These are phyloP conservation scores for Phoxinus phoxinus DNA, from an alignment of 2,113 vertebrate genomes.

Conservation along the genomic window DNA sequence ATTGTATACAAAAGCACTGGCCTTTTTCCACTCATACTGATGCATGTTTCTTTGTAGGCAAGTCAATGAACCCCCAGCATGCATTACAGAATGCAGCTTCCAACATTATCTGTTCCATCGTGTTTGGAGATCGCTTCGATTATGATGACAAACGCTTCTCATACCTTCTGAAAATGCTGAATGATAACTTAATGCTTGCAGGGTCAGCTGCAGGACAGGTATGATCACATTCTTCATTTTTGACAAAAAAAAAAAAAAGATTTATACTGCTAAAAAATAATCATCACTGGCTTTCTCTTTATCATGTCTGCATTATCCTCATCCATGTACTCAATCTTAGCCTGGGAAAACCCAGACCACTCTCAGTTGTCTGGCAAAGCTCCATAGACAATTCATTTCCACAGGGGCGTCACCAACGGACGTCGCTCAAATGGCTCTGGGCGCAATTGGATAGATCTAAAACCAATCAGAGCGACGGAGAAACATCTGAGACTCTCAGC, in stretches of 20 bases:
- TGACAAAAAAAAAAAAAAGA: not conserved
- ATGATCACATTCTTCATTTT: not conserved
- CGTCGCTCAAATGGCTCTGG: too few relatives aligned
- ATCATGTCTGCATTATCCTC: too few relatives aligned
- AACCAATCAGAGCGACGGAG: too few relatives aligned
- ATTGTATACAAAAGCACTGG: not conserved
- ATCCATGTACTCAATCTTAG: too few relatives aligned
- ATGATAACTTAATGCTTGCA: conserved; percentile 24
- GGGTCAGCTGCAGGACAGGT: conserved; percentile 49
- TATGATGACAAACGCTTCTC: conserved; percentile 59
- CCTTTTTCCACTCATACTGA: not conserved
- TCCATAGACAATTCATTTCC: too few relatives aligned
- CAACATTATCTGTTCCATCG: conserved; percentile 68
- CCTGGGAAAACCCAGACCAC: too few relatives aligned
- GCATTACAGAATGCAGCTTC: conserved; percentile 59
- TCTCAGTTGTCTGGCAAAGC: too few relatives aligned
- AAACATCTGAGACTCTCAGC: too few relatives aligned
- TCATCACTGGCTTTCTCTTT: too few relatives aligned
- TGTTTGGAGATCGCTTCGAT: conserved; percentile 65
- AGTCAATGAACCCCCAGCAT: conserved; percentile 52
- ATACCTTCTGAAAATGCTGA: conserved; percentile 60
- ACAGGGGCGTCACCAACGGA: too few relatives aligned
- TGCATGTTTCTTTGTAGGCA: conserved; percentile 40
- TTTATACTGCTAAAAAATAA: too few relatives aligned
- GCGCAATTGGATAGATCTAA: too few relatives aligned